phyloP scores from a whole-genome alignment of 1,140 invertebrate species.

The Galleria mellonella region DNA sequence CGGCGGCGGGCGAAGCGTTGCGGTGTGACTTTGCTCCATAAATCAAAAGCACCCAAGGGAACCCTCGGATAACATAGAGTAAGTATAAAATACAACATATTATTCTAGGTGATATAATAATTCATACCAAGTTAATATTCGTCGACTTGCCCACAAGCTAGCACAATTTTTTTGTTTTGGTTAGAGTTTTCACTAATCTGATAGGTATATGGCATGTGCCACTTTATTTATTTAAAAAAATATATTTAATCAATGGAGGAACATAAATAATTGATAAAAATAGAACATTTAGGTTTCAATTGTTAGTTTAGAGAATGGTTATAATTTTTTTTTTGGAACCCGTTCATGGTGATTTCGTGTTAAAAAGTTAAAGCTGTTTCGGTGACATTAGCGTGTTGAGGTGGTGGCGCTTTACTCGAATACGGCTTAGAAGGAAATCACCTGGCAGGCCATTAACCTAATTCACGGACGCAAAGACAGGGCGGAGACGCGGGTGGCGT shows the following conservation, averaged over 20 bases:
- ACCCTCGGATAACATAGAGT: constrained; percentile 20
- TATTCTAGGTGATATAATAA: constrained; percentile 32
- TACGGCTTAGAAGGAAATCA: constrained; percentile 68
- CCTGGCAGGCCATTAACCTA: constrained; percentile 73
- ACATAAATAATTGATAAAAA: too few relatives aligned
- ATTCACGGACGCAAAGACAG: constrained; percentile 70
- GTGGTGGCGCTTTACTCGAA: constrained; percentile 51
- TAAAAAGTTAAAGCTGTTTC: constrained; percentile 37
- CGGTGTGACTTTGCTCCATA: constrained; percentile 56
- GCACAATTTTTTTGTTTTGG: not conserved
- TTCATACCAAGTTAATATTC: constrained; percentile 30
- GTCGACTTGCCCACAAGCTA: not conserved
- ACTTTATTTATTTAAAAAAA: too few relatives aligned
- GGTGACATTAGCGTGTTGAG: constrained; percentile 54
- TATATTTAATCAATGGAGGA: too few relatives aligned
- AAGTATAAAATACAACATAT: constrained; percentile 30
- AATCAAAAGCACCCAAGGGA: constrained; percentile 60
- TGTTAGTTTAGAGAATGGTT: not conserved
- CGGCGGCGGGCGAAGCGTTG: constrained; percentile 34
- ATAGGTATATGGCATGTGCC: too few relatives aligned
- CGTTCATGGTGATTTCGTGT: too few relatives aligned
- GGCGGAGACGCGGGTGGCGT: constrained; percentile 60
- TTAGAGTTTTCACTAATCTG: too few relatives aligned
- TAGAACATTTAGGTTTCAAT: too few relatives aligned
- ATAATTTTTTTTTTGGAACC: too few relatives aligned